Evolutionary conservation across 1,140 invertebrate species (phyloP).

Genomic region (Lasioglossum baleicum): DNA sequence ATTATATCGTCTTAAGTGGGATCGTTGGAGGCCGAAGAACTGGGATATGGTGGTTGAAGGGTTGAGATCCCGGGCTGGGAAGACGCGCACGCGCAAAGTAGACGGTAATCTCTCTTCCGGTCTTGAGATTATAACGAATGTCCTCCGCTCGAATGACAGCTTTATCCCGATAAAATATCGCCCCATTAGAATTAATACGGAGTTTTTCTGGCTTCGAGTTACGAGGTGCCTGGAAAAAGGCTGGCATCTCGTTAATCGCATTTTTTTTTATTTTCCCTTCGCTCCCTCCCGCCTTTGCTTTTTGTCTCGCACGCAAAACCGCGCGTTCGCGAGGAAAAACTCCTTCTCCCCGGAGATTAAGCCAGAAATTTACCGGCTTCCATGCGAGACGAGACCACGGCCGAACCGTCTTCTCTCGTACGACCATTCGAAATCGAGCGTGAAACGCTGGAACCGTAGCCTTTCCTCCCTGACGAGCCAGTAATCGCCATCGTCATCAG

Average conservation of each 20-base stretch:
- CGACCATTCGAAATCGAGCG: conserved; percentile 37
- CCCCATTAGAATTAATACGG: conserved; percentile 44
- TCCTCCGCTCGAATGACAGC: conserved; percentile 45
- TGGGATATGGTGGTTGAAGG: conserved; percentile 32
- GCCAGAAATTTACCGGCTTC: too few relatives aligned
- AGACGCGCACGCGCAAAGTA: conserved; percentile 38
- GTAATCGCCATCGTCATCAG: conserved; percentile 62
- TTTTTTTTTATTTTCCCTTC: too few relatives aligned
- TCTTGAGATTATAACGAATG: conserved; percentile 44
- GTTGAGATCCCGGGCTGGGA: conserved; percentile 8
- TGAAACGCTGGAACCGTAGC: conserved; percentile 18
- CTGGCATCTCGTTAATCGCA: conserved; percentile 12
- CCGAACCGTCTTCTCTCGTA: background rate
- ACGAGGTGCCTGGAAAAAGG: too few relatives aligned
- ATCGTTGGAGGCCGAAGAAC: conserved; percentile 26
- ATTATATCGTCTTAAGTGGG: conserved; percentile 46
- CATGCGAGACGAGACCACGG: too few relatives aligned
- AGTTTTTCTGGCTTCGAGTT: conserved; percentile 39
- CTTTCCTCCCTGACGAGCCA: conserved; percentile 34
- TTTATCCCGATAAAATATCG: conserved; percentile 49
- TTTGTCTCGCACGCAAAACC: background rate
- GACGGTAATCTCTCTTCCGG: conserved; percentile 52
- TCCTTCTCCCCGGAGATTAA: conserved; percentile 7
- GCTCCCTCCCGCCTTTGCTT: too few relatives aligned
- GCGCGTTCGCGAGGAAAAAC: conserved; percentile 11